These are phyloP conservation scores for Bungarus multicinctus DNA, from an alignment of 2,113 vertebrate species.

Conservation along the genomic window DNA sequence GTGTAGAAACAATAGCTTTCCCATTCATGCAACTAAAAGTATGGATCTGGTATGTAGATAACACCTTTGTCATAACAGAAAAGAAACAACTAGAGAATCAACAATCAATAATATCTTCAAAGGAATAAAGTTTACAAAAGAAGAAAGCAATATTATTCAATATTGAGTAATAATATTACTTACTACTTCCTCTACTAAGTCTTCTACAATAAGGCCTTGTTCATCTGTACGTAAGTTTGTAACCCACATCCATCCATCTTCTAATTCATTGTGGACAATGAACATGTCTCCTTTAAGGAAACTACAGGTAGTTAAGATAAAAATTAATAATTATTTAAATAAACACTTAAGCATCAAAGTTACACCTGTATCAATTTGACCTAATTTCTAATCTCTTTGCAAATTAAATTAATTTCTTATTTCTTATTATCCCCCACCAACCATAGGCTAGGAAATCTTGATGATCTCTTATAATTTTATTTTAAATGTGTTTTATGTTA, in stretches of 20 bases:
- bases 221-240: constrained; percentile 95
- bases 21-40: no score
- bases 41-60: no score
- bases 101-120: not conserved
- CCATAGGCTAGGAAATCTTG: not conserved
- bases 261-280: constrained; percentile 98
- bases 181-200: constrained; percentile 96
- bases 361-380: not conserved
- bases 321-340: not conserved
- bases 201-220: constrained; percentile 97
- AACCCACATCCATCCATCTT: constrained; percentile 99
- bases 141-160: not conserved
- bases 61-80: no score
- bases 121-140: not conserved
- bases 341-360: not conserved
- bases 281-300: constrained; percentile 99
- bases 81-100: no score
- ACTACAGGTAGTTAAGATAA: constrained; percentile 67
- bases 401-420: not conserved
- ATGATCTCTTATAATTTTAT: not conserved
- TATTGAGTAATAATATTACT: constrained; percentile 60
- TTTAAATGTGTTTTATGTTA: not conserved
- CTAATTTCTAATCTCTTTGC: not conserved
- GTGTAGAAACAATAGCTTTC: no score
- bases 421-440: no score